These are phyloP conservation scores for Athene noctua DNA, from an alignment of 2,113 vertebrate genomes.

Conservation along the genomic window DNA sequence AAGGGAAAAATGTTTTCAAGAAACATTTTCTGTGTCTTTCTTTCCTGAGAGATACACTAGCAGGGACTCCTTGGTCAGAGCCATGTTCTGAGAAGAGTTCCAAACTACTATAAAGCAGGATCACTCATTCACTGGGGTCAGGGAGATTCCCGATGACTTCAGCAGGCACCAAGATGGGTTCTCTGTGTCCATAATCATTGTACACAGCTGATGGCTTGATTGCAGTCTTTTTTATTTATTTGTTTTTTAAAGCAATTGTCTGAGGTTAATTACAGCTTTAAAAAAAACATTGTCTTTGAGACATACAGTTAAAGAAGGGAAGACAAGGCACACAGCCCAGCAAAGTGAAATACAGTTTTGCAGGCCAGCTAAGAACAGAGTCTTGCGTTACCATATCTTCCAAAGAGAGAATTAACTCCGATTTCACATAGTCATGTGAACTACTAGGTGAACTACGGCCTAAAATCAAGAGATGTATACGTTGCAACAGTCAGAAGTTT, in stretches of 20 bases:
- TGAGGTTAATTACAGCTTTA: not conserved
- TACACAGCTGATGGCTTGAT: not conserved
- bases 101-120: not conserved
- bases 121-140: not conserved
- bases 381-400: not conserved
- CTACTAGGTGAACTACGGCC: not conserved
- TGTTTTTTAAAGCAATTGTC: not conserved
- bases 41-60: not conserved
- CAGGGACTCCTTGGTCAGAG: not conserved
- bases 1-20: not conserved
- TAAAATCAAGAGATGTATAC: not conserved
- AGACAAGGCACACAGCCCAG: not conserved
- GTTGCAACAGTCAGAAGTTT: not conserved
- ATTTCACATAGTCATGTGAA: not conserved
- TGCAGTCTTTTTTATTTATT: not conserved
- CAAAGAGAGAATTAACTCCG: not conserved
- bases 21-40: not conserved
- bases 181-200: not conserved
- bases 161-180: not conserved
- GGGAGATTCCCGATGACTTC: not conserved
- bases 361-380: not conserved
- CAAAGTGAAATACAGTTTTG: not conserved
- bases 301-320: not conserved
- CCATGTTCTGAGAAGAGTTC: not conserved
- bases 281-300: not conserved